Evolutionary conservation across 2,888 invertebrate genomes (phyloP).

Genomic region (Drosophila lutescens): DNA sequence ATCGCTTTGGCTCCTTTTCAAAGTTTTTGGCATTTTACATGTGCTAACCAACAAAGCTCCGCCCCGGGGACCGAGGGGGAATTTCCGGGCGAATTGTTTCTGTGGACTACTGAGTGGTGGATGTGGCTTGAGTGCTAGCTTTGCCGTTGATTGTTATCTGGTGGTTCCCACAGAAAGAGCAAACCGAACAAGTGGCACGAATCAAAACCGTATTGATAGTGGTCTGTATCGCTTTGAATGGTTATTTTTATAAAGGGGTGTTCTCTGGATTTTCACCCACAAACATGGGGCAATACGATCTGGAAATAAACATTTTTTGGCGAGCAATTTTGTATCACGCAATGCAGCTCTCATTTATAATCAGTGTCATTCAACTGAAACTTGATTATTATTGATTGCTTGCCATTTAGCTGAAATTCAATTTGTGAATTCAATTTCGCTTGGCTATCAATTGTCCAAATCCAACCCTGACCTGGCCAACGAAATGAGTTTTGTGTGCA

Average conservation of each 20-base stretch:
- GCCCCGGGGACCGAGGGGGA: constrained; percentile 10
- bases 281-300: constrained; percentile 3
- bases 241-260: constrained; percentile 16
- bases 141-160: constrained; percentile 41
- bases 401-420: constrained; percentile 13
- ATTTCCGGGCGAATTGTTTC: constrained; percentile 18
- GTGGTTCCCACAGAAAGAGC: constrained; percentile 31
- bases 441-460: constrained; percentile 4
- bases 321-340: constrained; percentile 9
- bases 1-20: constrained; percentile 69
- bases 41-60: constrained; percentile 60
- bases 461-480: constrained; percentile 6
- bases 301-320: neutral
- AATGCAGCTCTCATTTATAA: constrained; percentile 8
- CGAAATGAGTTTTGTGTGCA: neutral
- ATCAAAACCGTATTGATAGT: constrained; percentile 41
- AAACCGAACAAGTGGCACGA: constrained; percentile 39
- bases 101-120: constrained; percentile 22
- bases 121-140: constrained; percentile 34
- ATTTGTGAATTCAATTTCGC: constrained; percentile 17
- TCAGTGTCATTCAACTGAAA: neutral
- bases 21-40: constrained; percentile 77
- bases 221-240: constrained; percentile 21
- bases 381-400: constrained; percentile 22
- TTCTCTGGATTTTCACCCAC: constrained; percentile 7